These are phyloP conservation scores for Sanderia malayensis DNA, from an alignment of 30 jellyfish, hydroid and myxozoan species.

Conservation along the genomic window DNA sequence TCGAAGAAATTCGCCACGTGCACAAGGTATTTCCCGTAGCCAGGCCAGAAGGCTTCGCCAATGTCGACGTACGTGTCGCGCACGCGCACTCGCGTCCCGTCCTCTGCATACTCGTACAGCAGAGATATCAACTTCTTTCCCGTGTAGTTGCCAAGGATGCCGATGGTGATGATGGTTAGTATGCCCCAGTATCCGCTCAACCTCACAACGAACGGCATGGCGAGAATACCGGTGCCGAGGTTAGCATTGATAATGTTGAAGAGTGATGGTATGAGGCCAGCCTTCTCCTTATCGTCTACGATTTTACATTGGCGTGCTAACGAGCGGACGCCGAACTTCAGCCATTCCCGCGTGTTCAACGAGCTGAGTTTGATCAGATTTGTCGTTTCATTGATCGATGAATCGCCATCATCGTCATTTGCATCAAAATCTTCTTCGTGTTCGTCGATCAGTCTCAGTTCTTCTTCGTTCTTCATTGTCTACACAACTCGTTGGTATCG, in stretches of 20 bases:
- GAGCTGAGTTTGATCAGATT: constrained; percentile 37
- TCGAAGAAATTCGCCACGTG: constrained; percentile 80
- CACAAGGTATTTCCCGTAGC: constrained; percentile 76
- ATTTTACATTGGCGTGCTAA: constrained; percentile 87
- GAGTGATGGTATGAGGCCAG: constrained; percentile 76
- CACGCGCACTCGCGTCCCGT: constrained; percentile 90
- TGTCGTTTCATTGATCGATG: constrained; percentile 36
- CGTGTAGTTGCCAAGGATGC: constrained; percentile 86
- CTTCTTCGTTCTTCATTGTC: constrained; percentile 4
- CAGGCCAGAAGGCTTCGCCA: constrained; percentile 89
- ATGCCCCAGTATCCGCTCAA: constrained; percentile 95
- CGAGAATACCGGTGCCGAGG: constrained; percentile 88
- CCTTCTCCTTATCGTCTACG: constrained; percentile 93
- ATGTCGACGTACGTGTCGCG: constrained; percentile 92
- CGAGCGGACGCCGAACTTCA: constrained; percentile 88
- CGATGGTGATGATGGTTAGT: constrained; percentile 59
- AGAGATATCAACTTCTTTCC: constrained; percentile 75
- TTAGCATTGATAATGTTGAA: constrained; percentile 89
- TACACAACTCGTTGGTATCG: too few species aligned
- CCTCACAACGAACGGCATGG: constrained; percentile 89
- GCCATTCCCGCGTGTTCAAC: constrained; percentile 75
- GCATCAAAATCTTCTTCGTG: too few species aligned
- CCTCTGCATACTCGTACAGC: constrained; percentile 84
- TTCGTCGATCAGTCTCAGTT: not conserved
- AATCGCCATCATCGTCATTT: constrained; percentile 37